These are phyloP conservation scores for Drosophila sechellia DNA, from an alignment of 1,140 invertebrate genomes.

Conservation along the genomic window DNA sequence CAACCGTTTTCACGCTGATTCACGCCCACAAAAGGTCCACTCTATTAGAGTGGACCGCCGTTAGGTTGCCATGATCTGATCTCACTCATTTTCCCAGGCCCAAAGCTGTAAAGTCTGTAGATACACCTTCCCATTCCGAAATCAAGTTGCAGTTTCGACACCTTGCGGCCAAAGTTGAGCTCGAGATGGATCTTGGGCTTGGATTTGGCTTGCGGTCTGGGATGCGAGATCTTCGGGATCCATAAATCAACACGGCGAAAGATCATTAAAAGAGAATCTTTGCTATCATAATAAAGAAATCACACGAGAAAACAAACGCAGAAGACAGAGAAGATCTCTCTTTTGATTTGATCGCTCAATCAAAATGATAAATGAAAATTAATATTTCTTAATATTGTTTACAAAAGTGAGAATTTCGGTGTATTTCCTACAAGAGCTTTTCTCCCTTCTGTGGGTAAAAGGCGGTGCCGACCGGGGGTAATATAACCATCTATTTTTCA, in stretches of 20 bases:
- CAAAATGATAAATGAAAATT: constrained; percentile 85
- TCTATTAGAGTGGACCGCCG: constrained; percentile 38
- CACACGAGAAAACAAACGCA: constrained; percentile 80
- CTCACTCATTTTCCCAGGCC: constrained; percentile 35
- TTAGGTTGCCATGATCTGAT: constrained; percentile 10
- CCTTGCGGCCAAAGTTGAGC: constrained; percentile 58
- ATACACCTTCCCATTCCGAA: constrained; percentile 5
- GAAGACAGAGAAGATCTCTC: constrained; percentile 38
- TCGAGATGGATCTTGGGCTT: constrained; percentile 4
- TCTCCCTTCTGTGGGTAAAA: not conserved
- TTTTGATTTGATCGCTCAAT: constrained; percentile 84
- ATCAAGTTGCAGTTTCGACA: constrained; percentile 75
- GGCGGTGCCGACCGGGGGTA: constrained; percentile 13
- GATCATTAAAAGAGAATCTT: constrained; percentile 80
- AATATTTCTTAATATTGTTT: constrained; percentile 85
- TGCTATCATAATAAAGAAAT: constrained; percentile 83
- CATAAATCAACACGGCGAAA: constrained; percentile 76
- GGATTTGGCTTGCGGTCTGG: constrained; percentile 4
- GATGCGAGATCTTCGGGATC: constrained; percentile 2
- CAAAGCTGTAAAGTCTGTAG: not conserved
- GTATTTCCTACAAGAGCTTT: constrained; percentile 24
- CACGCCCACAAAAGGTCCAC: constrained; percentile 16
- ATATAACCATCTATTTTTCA: constrained; percentile 59
- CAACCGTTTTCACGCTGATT: constrained; percentile 35
- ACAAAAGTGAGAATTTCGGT: constrained; percentile 81